Percentiles rank a stretch among this genome's conserved stretches.
These are phyloP conservation scores for Macropus fuliginosus DNA, from an alignment of 2,797 vertebrate species.

Conservation along the genomic window DNA sequence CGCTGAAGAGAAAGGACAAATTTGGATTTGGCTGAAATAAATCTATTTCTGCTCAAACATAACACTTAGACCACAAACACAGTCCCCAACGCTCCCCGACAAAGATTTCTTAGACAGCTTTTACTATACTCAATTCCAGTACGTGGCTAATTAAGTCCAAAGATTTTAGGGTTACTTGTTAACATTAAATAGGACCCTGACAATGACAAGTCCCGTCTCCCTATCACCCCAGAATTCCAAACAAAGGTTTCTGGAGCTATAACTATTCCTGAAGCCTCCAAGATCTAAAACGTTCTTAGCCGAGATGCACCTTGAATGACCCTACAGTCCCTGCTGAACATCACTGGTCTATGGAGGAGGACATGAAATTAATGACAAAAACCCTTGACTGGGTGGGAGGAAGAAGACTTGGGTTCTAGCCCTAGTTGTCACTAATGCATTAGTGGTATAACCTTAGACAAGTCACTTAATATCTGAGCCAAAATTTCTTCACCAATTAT, in stretches of 20 bases:
- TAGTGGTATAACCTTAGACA: background rate
- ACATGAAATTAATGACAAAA: conserved; percentile 14
- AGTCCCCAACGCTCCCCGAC: background rate
- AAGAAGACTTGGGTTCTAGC: conserved; percentile 9
- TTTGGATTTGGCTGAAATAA: conserved; percentile 39
- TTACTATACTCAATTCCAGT: background rate
- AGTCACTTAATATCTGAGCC: background rate
- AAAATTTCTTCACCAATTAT: background rate
- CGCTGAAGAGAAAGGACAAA: conserved; percentile 38
- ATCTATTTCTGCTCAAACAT: conserved; percentile 9
- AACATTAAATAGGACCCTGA: conserved; percentile 60
- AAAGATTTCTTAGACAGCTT: conserved; percentile 28
- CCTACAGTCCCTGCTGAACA: background rate
- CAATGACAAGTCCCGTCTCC: conserved; percentile 31
- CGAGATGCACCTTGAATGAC: background rate
- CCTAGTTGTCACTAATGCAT: background rate
- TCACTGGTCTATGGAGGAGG: conserved; percentile 7
- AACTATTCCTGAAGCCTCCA: conserved; percentile 67
- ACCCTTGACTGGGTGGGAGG: background rate
- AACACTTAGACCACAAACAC: conserved; percentile 22
- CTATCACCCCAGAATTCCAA: conserved; percentile 10
- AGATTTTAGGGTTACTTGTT: conserved; percentile 71
- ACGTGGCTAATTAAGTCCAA: conserved; percentile 61
- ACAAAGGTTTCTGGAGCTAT: conserved; percentile 51
- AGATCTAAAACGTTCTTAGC: conserved; percentile 48